Evolutionary conservation across 2,888 invertebrate species (phyloP), one percentile per base, ranked within the genome.

Genomic region (Drosophila siamana): DNA sequence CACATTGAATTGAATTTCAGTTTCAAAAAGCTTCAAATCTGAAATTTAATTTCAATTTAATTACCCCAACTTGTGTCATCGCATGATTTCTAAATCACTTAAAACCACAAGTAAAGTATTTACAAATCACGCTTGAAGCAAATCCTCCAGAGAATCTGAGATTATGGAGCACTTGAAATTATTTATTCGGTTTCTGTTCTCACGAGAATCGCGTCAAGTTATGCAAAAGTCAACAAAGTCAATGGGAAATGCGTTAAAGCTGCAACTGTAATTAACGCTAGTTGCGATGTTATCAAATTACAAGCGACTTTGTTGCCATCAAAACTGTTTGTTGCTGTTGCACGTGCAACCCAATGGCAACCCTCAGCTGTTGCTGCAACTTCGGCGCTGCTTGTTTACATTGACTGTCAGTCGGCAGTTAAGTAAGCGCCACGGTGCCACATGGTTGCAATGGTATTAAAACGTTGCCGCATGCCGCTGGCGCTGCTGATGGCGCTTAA

Each of bases 341-440:
- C 60, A 63, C 46, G 60, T 70, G 77, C 73, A 71, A 40, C 46
- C 11, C 11, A 38, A 46, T 44, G 40, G 47, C 50, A 50, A 22
- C 54, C 61, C 59, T 51, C 63, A 57, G 66, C 36, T 44, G 40
- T 44, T 41, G 48, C 64, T 68, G 69, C 81, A 70, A 69, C 79
- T 72, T 70, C 64, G 63, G 70, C 40, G 60, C 55, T 2, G 9
- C 8, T 63, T 86, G 76, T 74, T 74, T 86, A 77, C 78, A 79
- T 77, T 82, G 85, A 84, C 74, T 89, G 89, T 80, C 74, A 88
- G 89, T 80, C 86, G 79, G 79, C 76, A 72, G 71, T 78, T 81
- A 79, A 86, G 86, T 81, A 79, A 86, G 84, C 86, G 86, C 82
- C 85, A 69, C 72, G 77, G 82, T 72, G 78, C 77, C 79, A 60